Conservation (phyloP, 2,797 vertebrate species). For the Cheirogaleus major region DNA sequence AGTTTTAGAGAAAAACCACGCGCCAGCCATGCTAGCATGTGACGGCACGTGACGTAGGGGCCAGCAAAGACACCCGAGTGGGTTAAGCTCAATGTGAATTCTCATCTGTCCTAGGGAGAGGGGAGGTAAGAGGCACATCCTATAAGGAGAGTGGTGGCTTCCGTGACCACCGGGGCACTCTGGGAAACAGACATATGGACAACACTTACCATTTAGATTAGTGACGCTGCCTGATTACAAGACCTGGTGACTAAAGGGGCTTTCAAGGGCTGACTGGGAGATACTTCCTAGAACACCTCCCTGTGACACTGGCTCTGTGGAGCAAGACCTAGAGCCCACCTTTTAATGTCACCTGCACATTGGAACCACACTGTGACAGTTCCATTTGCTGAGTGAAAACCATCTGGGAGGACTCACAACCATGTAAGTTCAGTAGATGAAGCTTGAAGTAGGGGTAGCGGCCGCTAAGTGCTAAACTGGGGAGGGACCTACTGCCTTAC, state of each 20-base stretch:
- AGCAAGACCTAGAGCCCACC: not conserved
- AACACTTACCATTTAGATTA: not conserved
- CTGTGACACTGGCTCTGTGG: rapidly evolving
- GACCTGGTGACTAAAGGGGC: not conserved
- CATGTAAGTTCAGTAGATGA: rapidly evolving
- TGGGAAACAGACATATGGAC: no score
- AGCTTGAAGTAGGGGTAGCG: not conserved
- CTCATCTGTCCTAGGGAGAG: rapidly evolving
- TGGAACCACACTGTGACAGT: not conserved
- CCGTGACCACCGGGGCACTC: not conserved
- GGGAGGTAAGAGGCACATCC: not conserved
- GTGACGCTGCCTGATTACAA: not conserved
- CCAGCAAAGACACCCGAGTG: rapidly evolving
- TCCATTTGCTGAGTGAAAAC: not conserved
- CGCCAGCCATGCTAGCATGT: rapidly evolving
- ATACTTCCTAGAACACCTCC: not conserved
- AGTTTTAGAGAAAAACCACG: not conserved
- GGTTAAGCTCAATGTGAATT: rapidly evolving
- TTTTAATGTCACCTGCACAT: rapidly evolving
- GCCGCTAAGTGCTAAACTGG: no score
- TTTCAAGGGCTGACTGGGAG: not conserved
- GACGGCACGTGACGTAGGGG: not conserved
- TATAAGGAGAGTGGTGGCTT: not conserved
- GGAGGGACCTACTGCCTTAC: not conserved
- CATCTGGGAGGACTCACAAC: rapidly evolving